These are phyloP conservation scores for Camponotus vicinus DNA, from an alignment of 1,140 invertebrate genomes.

Conservation along the genomic window DNA sequence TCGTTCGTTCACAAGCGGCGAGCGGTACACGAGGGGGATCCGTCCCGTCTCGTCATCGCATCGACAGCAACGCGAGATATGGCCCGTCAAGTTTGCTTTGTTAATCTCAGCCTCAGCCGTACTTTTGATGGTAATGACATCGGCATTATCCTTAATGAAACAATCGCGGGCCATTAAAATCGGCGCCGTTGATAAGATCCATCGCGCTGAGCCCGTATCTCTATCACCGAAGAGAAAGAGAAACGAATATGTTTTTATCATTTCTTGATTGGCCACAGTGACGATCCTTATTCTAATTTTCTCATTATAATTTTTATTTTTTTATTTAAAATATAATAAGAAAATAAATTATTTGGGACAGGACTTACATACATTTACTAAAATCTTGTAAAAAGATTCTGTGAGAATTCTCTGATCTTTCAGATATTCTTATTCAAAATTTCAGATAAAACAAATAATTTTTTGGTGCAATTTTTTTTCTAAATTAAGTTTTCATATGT, in stretches of 20 bases:
- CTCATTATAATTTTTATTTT: background rate
- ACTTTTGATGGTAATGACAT: slow-evolving; percentile 68
- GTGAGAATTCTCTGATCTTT: too few relatives aligned
- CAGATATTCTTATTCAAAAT: too few relatives aligned
- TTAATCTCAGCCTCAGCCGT: slow-evolving; percentile 68
- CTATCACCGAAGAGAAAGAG: background rate
- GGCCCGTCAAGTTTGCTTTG: slow-evolving; percentile 50
- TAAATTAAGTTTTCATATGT: too few relatives aligned
- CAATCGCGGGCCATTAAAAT: slow-evolving; percentile 68
- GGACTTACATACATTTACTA: too few relatives aligned
- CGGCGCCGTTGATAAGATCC: slow-evolving; percentile 18
- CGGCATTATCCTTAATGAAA: slow-evolving; percentile 70
- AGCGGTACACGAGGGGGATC: slow-evolving; percentile 41
- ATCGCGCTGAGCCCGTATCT: background rate
- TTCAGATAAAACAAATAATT: too few relatives aligned
- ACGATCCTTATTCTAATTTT: background rate
- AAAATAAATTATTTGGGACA: background rate
- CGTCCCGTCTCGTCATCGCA: slow-evolving; percentile 35
- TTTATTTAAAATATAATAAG: background rate
- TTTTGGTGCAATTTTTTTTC: too few relatives aligned
- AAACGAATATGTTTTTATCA: background rate
- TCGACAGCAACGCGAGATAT: slow-evolving; percentile 45
- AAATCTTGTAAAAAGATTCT: too few relatives aligned
- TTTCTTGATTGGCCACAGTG: background rate
- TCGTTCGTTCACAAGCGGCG: slow-evolving; percentile 75